Evolutionary conservation across 2,797 vertebrate species (phyloP), one percentile per base, ranked within the genome.

Genomic region (Phyllotis vaccarum): DNA sequence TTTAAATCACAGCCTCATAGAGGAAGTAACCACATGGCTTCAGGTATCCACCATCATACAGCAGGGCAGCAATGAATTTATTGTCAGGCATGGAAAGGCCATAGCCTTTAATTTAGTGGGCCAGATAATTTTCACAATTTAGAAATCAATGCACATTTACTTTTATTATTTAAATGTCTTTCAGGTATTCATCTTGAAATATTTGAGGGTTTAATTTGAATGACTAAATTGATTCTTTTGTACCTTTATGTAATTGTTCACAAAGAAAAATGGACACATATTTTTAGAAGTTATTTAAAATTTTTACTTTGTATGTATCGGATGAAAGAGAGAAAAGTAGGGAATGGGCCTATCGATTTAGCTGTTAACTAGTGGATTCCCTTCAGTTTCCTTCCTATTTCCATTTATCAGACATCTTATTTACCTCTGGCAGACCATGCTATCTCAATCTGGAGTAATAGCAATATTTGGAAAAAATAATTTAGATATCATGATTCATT

Each of bases 91-190:
- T 5, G 8, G 22, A 72, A 66, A 12, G 19, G 49, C 1, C 1
- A 46, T 54, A 62, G 43, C 1, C 3, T 40, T 89, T 70, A 80
- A 64, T 78, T 40, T 85, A 89, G 14, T 74, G 66, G 60, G 7
- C 31, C 22, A 74, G 89, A 56, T 52, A 70, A 74, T 74, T 90
- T 92, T 95, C 14, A 82, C n/a, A 92, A 76, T 79, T 82, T 91
- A 54, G 31, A 91, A 89, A 72, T 37, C 58, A 95, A 80, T 87
- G 95, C 1, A 76, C 75, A 76, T 83, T 93, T 56, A 46, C 4
- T 74, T 29, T 3, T 54, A 58, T 68, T 90, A 74, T 24, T 93
- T 49, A 93, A 86, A 92, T 83, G 6, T 37, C 34, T 78, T 80
- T 22, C 34, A 78, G 58, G 31, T 21, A 75, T 82, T 82, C 43